Conservation (phyloP, 1,140 invertebrate species). For the Eriosoma lanigerum region DNA sequence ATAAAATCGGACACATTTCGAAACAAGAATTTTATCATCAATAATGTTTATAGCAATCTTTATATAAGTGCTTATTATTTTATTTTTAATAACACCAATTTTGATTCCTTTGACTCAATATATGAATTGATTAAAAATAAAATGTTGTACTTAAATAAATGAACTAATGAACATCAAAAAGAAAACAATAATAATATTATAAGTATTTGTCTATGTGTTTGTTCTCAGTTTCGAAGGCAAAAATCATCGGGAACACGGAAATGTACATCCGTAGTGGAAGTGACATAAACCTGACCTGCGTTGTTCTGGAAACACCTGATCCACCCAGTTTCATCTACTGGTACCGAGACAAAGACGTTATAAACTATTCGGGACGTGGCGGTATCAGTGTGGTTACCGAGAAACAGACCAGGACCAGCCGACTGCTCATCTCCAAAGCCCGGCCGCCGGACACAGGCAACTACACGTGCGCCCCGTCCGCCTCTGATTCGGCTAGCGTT, state of each 20-base stretch:
- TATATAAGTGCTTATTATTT: no score
- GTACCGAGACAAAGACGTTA: conserved; percentile 82
- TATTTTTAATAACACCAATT: no score
- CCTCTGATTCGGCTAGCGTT: conserved; percentile 64
- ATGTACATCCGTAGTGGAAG: conserved; percentile 84
- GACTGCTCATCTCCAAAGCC: conserved; percentile 69
- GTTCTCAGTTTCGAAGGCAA: conserved; percentile 78
- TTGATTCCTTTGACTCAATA: no score
- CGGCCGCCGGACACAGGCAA: conserved; percentile 79
- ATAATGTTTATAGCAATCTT: no score
- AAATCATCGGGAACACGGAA: conserved; percentile 81
- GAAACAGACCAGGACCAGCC: conserved; percentile 78
- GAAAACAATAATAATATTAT: no score
- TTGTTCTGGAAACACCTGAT: conserved; percentile 80
- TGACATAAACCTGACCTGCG: conserved; percentile 87
- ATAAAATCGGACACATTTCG: no score
- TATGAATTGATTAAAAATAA: no score
- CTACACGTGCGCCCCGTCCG: conserved; percentile 79
- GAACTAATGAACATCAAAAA: no score
- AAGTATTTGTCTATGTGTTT: no score
- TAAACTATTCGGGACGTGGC: conserved; percentile 83
- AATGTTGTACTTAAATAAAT: no score
- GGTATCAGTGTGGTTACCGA: conserved; percentile 85
- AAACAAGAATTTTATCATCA: no score
- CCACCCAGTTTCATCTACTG: conserved; percentile 90